Base-by-base conservation (phyloP, 2,797 vertebrate genomes). In the Borostomias antarcticus region DNA sequence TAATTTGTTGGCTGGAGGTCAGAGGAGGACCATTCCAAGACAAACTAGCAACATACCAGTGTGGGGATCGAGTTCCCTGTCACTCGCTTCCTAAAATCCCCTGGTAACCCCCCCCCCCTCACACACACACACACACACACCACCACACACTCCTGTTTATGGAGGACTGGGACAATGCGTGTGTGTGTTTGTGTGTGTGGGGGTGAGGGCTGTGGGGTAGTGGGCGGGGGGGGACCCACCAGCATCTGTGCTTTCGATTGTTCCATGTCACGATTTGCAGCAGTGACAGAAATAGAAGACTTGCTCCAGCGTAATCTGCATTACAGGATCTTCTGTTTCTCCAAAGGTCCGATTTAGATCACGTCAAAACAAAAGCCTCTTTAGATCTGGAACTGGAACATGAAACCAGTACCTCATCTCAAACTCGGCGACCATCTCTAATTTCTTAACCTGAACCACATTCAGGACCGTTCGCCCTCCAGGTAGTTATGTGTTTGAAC, bases 371-470 rank as follows among this genome's bases (percentile, higher is more conserved):
- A 85, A 83, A 82, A 63, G 64, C 64, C 78, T 81, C 70, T 57
- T 59, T 81, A 75, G 73, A 78, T 82, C 71, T 60, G 58, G 59
- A 79, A 75, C n/a, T 62, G 32, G 66, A 84, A 87, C 77, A 72
- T 21, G 82, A 85, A 82, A 83, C 70, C 30, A 58, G 62, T 57
- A 33, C 66, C 69, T 63, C 71, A 81, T 78, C 75, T 83, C 74
- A 72, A 79, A 76, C 76, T 50, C 64, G 87, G 76, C 74, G 80
- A 82, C 81, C 85, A 68, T 81, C 72, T 78, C 72, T 76, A 83
- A 85, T 86, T 78, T 73, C 62, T 73, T 86, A 90, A 91, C 76
- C 71, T 71, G 80, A 89, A 90, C 82, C 89, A 90, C 69, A 85
- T 89, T 89, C 56, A 43, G 15, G 40, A 4, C 13, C 40, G 13